Conservation (phyloP, 2,113 vertebrate genomes). For the Microcebus murinus region DNA sequence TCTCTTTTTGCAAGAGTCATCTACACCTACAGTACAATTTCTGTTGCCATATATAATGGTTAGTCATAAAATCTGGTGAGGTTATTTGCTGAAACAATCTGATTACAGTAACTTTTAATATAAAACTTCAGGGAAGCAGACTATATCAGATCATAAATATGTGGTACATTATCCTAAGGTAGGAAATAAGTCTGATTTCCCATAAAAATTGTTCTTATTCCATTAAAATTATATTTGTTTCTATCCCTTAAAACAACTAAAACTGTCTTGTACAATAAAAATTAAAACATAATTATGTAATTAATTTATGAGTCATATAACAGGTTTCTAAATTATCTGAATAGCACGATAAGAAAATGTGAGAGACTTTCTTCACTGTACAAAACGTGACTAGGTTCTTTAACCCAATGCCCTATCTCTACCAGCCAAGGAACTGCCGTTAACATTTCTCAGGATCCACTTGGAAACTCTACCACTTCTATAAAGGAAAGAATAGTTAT, state of each 20-base stretch:
- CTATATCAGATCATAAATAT: not conserved
- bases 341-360: not conserved
- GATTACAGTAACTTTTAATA: not conserved
- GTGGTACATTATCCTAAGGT: not conserved
- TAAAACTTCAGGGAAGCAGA: constrained; percentile 11
- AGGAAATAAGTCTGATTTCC: constrained; percentile 20
- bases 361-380: not conserved
- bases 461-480: not conserved
- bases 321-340: not conserved
- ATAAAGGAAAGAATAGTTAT: not conserved
- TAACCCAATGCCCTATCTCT: not conserved
- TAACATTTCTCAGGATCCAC: not conserved
- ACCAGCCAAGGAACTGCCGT: not conserved
- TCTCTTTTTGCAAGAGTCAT: constrained; percentile 31
- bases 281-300: not conserved
- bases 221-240: not conserved
- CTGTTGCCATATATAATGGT: not conserved
- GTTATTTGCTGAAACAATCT: constrained; percentile 30
- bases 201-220: constrained; percentile 35
- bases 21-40: constrained; percentile 1
- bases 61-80: not conserved
- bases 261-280: not conserved
- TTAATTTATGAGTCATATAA: not conserved
- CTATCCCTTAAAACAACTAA: not conserved
- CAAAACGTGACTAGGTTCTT: not conserved